phyloP scores from a whole-genome alignment of 2,797 vertebrate species.

The Pangasius mekongensis region DNA sequence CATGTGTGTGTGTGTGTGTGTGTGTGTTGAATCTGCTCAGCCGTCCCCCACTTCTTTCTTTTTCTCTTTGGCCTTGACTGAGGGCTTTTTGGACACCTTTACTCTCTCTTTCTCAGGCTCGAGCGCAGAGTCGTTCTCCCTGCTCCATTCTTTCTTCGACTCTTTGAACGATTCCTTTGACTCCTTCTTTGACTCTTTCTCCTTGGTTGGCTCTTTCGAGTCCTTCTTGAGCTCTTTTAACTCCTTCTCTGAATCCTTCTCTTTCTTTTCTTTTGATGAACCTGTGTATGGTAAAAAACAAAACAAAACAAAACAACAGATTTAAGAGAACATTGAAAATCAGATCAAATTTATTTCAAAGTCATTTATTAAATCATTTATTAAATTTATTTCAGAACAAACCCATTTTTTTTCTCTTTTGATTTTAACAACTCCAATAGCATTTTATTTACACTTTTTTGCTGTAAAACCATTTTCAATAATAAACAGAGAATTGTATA shows the following conservation, averaged over 20 bases:
- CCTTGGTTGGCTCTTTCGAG: slow-evolving; percentile 58
- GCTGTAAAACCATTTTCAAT: background rate
- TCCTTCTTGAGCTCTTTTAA: slow-evolving; percentile 43
- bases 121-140: slow-evolving; percentile 61
- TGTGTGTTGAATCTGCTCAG: slow-evolving; percentile 60
- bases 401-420: background rate
- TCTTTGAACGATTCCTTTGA: slow-evolving; percentile 66
- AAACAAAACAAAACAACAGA: too few relatives aligned
- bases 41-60: slow-evolving; percentile 72
- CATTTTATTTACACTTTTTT: background rate
- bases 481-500: background rate
- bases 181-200: slow-evolving; percentile 63
- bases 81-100: slow-evolving; percentile 67
- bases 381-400: too few relatives aligned
- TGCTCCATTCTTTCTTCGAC: slow-evolving; percentile 34
- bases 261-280: slow-evolving; percentile 50
- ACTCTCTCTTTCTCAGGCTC: slow-evolving; percentile 52
- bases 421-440: background rate
- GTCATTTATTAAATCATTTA: background rate
- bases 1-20: slow-evolving; percentile 31
- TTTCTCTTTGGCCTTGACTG: slow-evolving; percentile 71
- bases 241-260: slow-evolving; percentile 47
- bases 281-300: slow-evolving; percentile 16
- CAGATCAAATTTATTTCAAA: background rate
- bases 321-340: background rate